phyloP scores from a whole-genome alignment of 2,113 vertebrate genomes.

The Hypomesus transpacificus region DNA sequence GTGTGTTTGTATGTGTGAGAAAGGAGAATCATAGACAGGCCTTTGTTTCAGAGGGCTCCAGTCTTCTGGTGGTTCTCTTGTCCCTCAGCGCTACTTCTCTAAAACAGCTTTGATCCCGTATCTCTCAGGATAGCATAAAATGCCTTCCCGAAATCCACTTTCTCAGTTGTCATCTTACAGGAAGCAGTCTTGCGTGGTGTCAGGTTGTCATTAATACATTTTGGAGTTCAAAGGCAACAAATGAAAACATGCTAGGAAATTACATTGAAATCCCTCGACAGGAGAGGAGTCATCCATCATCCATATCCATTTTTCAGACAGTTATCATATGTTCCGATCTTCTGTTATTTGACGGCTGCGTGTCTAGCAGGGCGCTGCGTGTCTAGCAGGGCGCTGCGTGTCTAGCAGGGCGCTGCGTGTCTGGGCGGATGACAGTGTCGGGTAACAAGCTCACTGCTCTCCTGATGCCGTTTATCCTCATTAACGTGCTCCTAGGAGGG shows the following conservation, averaged over 20 bases:
- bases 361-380: background rate
- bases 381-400: background rate
- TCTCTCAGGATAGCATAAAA: constrained; percentile 1
- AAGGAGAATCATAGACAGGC: constrained; percentile 9
- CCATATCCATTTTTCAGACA: constrained; percentile 5
- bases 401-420: background rate
- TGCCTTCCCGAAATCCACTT: background rate
- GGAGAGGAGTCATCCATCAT: too few relatives aligned
- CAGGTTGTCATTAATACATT: background rate
- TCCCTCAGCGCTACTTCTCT: constrained; percentile 28
- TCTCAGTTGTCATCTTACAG: constrained; percentile 12
- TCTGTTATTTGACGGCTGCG: background rate
- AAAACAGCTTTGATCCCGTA: constrained; percentile 34
- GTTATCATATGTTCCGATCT: background rate
- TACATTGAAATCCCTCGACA: too few relatives aligned
- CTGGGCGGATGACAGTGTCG: constrained; percentile 18
- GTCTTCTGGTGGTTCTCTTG: constrained; percentile 37
- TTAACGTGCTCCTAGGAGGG: constrained; percentile 20
- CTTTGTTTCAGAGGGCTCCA: constrained; percentile 48
- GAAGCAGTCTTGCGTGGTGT: background rate
- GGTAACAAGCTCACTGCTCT: constrained; percentile 3
- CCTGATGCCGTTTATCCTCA: constrained; percentile 22
- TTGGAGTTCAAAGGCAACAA: background rate
- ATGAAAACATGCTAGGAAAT: too few relatives aligned
- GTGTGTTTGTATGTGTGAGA: constrained; percentile 30